Evolutionary conservation across 2,888 invertebrate genomes (phyloP).

Genomic region (Coecobrya sp.): DNA sequence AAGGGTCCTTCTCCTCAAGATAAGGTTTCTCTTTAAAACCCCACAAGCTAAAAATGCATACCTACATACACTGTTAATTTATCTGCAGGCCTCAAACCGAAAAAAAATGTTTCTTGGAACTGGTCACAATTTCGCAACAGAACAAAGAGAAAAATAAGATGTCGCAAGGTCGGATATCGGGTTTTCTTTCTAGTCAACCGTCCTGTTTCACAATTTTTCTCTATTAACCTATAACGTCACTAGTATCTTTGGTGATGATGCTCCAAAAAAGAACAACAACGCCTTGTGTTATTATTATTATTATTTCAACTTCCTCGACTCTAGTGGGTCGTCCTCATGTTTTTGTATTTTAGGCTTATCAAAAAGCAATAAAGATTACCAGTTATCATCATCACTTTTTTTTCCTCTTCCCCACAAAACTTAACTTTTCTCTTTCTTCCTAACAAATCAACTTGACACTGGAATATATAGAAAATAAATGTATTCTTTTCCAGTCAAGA

Average conservation of each 20-base stretch:
- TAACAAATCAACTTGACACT: neutral
- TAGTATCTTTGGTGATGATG: neutral
- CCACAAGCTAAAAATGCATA: too few relatives aligned
- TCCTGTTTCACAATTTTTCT: neutral
- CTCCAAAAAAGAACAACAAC: neutral
- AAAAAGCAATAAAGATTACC: slow-evolving; percentile 75
- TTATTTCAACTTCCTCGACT: neutral
- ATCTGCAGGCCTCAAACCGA: neutral
- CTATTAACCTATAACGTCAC: neutral
- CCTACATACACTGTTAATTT: too few relatives aligned
- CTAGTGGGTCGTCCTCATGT: neutral
- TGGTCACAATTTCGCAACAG: too few relatives aligned
- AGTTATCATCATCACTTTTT: slow-evolving; percentile 51
- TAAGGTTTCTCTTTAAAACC: neutral
- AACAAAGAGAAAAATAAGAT: too few relatives aligned
- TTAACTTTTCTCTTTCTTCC: slow-evolving; percentile 4
- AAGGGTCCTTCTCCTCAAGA: neutral
- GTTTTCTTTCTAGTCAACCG: neutral
- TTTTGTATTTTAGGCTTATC: slow-evolving; percentile 64
- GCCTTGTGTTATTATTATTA: neutral
- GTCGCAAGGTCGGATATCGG: too few relatives aligned
- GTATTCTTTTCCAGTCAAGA: neutral
- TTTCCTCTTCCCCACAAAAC: neutral
- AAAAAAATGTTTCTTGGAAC: neutral
- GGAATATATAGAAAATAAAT: neutral